These are phyloP conservation scores for Slavum lentiscoides DNA, from an alignment of 2,888 invertebrate genomes.

Conservation along the genomic window DNA sequence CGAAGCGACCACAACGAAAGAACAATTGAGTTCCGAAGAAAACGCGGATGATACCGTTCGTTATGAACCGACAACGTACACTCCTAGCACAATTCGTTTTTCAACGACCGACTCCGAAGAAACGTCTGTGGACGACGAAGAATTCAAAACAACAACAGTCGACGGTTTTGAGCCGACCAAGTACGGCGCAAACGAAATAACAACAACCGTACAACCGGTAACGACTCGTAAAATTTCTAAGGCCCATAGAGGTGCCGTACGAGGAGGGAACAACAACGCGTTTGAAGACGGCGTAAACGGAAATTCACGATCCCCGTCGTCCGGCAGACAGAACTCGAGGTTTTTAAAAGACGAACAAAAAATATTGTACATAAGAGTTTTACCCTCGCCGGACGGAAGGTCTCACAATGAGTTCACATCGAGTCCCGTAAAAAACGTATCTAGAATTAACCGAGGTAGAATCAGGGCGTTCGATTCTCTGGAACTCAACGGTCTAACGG, in stretches of 20 bases:
- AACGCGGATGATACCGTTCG: slow-evolving; percentile 11
- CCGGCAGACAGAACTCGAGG: slow-evolving; percentile 32
- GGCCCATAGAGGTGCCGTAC: slow-evolving; percentile 19
- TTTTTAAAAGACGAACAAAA: slow-evolving; percentile 47
- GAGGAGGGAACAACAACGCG: background rate
- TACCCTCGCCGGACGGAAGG: slow-evolving; percentile 23
- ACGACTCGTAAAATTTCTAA: background rate
- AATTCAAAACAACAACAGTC: slow-evolving; percentile 11
- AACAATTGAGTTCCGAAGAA: slow-evolving; percentile 24
- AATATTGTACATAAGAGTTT: slow-evolving; percentile 26
- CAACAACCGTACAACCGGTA: slow-evolving; percentile 9
- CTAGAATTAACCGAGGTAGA: slow-evolving; percentile 37
- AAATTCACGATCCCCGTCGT: background rate
- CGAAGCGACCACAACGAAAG: slow-evolving; percentile 3
- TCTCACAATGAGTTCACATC: slow-evolving; percentile 55
- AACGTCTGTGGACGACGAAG: background rate
- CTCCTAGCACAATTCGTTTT: slow-evolving; percentile 2
- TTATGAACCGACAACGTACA: slow-evolving; percentile 1
- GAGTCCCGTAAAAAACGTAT: slow-evolving; percentile 33
- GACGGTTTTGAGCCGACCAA: slow-evolving; percentile 17
- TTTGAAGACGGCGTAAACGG: background rate
- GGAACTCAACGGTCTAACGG: slow-evolving; percentile 20
- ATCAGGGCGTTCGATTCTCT: slow-evolving; percentile 48
- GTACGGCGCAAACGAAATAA: slow-evolving; percentile 1
- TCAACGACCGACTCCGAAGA: slow-evolving; percentile 3